Percentiles rank a stretch among this genome's conserved stretches.
Evolutionary conservation across 2,113 vertebrate genomes (phyloP).

Genomic region (Macquaria australasica): DNA sequence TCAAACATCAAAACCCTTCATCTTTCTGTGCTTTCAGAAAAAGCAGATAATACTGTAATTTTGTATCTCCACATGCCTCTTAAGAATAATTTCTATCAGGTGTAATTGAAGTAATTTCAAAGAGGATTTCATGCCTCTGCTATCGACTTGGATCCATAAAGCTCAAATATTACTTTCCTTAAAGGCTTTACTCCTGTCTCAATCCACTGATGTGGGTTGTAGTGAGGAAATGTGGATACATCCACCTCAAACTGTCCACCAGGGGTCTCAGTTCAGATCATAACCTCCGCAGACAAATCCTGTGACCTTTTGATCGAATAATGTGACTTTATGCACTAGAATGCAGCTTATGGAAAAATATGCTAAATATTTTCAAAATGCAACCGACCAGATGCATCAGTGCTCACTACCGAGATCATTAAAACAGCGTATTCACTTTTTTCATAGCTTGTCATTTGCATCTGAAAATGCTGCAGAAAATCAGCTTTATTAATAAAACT

Average conservation of each 20-base stretch:
- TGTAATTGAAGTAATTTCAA: background rate
- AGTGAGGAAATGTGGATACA: background rate
- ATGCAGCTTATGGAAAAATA: background rate
- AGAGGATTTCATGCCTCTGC: background rate
- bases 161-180: background rate
- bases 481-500: background rate
- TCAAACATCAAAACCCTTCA: background rate
- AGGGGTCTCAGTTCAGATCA: slow-evolving; percentile 42
- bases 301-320: background rate
- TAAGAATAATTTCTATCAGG: background rate
- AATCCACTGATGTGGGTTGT: background rate
- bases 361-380: background rate
- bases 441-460: background rate
- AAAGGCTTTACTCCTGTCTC: background rate
- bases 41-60: background rate
- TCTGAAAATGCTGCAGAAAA: background rate
- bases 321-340: background rate
- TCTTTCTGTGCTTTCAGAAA: background rate
- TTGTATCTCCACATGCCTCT: background rate
- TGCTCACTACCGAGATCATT: background rate
- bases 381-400: background rate
- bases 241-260: slow-evolving; percentile 19
- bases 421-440: background rate
- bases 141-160: background rate
- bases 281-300: background rate